Evolutionary conservation across 2,113 vertebrate genomes (phyloP).

Genomic region (Leptodactylus fuscus): DNA sequence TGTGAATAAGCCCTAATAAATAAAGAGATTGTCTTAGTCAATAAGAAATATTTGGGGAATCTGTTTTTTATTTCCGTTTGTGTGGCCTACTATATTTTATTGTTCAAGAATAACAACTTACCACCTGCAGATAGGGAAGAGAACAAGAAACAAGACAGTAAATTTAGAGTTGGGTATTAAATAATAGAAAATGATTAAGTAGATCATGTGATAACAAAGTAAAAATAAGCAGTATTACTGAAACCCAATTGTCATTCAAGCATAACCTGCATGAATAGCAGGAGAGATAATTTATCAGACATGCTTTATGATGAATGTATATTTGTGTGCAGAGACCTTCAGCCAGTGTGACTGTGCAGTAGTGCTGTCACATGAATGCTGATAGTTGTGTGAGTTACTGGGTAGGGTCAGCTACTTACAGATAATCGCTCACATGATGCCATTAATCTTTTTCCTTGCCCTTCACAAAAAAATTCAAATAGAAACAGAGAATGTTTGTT

Average conservation of each 20-base stretch:
- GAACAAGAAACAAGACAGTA: no score
- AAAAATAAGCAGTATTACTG: not conserved
- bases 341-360: conserved; percentile 15
- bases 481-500: conserved; percentile 22
- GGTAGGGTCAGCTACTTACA: conserved; percentile 54
- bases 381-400: conserved; percentile 34
- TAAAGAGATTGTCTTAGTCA: no score
- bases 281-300: not conserved
- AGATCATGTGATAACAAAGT: no score
- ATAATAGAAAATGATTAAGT: no score
- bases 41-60: no score
- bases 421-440: conserved; percentile 52
- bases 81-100: no score
- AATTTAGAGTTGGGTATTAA: no score
- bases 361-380: conserved; percentile 53
- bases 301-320: conserved; percentile 25
- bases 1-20: no score
- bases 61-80: no score
- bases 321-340: conserved; percentile 32
- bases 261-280: not conserved
- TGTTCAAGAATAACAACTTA: no score
- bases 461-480: conserved; percentile 34
- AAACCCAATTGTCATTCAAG: not conserved
- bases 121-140: no score
- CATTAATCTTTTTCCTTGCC: conserved; percentile 54